phyloP scores from a whole-genome alignment of 2,797 vertebrate species.

The Gymnocypris eckloni region DNA sequence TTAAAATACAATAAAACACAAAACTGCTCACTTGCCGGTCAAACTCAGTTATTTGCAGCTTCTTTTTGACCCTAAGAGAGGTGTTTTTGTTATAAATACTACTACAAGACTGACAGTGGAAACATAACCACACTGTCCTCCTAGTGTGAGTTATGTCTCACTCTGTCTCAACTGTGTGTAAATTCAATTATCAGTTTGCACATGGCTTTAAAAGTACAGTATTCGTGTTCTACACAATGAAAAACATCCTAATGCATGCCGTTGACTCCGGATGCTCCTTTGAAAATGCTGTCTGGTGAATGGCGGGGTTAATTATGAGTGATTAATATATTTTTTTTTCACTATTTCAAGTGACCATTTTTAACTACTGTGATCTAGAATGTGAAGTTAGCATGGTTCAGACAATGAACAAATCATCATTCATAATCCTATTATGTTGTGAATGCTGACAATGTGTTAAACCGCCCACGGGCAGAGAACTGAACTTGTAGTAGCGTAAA shows the following conservation, averaged over 20 bases:
- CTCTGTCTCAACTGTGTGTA: constrained; percentile 22
- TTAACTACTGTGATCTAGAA: neutral
- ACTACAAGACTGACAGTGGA: constrained; percentile 31
- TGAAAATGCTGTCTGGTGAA: neutral
- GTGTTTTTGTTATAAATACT: constrained; percentile 47
- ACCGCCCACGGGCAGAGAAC: neutral
- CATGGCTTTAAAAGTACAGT: neutral
- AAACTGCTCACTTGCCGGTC: neutral
- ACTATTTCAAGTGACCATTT: neutral
- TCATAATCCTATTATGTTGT: neutral
- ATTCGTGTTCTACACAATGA: constrained; percentile 6
- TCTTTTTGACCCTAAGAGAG: constrained; percentile 33
- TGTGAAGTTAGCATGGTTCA: neutral
- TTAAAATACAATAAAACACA: constrained; percentile 12
- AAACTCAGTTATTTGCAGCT: constrained; percentile 34
- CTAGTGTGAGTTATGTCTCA: constrained; percentile 43
- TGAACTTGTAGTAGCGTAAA: neutral
- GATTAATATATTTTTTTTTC: neutral
- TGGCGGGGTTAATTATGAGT: neutral
- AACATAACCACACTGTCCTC: neutral
- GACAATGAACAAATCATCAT: neutral
- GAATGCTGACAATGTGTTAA: neutral
- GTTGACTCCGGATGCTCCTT: neutral
- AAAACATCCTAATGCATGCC: neutral
- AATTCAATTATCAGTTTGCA: constrained; percentile 51